Evolutionary conservation across 2,797 vertebrate genomes (phyloP).

Genomic region (Sebastiscus tertius): DNA sequence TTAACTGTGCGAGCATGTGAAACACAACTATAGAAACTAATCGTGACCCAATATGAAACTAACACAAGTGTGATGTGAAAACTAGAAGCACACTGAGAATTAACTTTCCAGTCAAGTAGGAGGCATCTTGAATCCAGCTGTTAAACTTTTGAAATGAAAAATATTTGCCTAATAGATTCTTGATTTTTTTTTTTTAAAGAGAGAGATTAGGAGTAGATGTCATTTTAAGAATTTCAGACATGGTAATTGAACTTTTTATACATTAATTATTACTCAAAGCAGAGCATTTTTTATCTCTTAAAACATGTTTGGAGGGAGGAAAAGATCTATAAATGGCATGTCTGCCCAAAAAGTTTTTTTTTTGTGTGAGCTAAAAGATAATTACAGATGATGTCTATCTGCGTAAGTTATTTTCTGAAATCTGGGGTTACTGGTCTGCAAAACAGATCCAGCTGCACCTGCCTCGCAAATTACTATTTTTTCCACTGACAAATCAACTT

Average conservation of each 20-base stretch:
- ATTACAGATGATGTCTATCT: constrained; percentile 60
- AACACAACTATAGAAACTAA: not conserved
- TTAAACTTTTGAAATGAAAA: not conserved
- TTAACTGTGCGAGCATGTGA: not conserved
- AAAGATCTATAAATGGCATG: constrained; percentile 4
- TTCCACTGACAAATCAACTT: constrained; percentile 39
- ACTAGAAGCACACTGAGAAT: not conserved
- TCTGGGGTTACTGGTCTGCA: constrained; percentile 40
- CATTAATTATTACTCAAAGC: not conserved
- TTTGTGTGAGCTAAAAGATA: constrained; percentile 46
- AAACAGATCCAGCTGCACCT: constrained; percentile 39
- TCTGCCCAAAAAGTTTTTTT: not conserved
- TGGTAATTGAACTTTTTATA: not conserved
- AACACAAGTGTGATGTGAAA: too few species aligned
- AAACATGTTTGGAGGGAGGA: not conserved
- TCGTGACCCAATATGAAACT: not conserved
- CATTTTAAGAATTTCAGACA: not conserved
- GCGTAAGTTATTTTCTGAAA: constrained; percentile 55
- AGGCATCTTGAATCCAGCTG: not conserved
- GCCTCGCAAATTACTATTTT: constrained; percentile 39
- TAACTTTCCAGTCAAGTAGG: not conserved
- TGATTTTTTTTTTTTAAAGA: not conserved
- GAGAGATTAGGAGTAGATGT: not conserved
- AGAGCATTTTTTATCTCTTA: not conserved
- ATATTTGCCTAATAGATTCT: not conserved